Evolutionary conservation across 2,797 vertebrate species (phyloP), one percentile per base, ranked within the genome.

Genomic region (Muscicapa comitata): DNA sequence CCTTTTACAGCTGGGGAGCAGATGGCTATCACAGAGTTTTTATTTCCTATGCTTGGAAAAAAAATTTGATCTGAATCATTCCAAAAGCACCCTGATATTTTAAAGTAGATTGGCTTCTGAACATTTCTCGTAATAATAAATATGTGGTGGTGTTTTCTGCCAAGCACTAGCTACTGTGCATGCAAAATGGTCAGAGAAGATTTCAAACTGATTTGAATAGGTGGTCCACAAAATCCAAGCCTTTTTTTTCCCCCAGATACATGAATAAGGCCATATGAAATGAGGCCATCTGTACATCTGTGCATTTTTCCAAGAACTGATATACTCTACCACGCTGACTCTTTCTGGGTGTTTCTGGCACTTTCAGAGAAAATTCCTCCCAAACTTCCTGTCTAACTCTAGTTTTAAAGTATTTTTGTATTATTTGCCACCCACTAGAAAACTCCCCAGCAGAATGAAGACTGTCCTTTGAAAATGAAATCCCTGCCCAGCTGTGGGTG

Each of bases 151-250:
- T 84, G 82, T 78, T 95, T 94, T 91, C 91, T 96, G 86, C 75
- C 92, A 96, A 92, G 86, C 61, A 83, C 54, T 40, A 94, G 74
- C 86, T 80, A 89, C 76, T 91, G 50, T 82, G 61, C 54, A 87
- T 83, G 75, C 68, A 96, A 93, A 94, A 96, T 42, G 93, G 92
- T 80, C 89, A 96, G 72, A 73, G 75, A 94, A 84, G 35, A 94
- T 84, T 94, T 91, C 57, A 83, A 92, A 72, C 31, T 42, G 68
- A 87, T 95, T 86, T 91, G 77, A 91, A 85, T 82, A 97, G 84
- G 86, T 91, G 57, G 65, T 17, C 75, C 42, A 80, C 42, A 94
- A 91, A 92, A 93, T 72, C 68, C 31, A 93, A 93, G 37, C 31
- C 9, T 93, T 90, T 80, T 93, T 75, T 83, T 33, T 15, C 19